These are phyloP conservation scores for Heliconius hewitsoni DNA, from an alignment of 1,140 invertebrate genomes.

Conservation along the genomic window DNA sequence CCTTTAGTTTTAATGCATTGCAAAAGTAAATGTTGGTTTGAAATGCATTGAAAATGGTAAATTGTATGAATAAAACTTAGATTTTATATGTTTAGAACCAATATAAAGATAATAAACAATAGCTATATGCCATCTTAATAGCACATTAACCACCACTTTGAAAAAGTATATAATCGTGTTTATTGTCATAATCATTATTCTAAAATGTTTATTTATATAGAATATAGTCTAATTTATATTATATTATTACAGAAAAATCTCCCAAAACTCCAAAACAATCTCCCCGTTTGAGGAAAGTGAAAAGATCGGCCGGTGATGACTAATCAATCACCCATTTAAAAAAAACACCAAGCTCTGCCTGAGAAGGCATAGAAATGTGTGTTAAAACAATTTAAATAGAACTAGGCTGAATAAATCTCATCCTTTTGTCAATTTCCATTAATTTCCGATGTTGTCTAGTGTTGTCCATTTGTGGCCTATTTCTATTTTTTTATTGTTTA, in stretches of 20 bases:
- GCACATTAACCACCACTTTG: too few species aligned
- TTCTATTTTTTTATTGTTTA: slow-evolving; percentile 64
- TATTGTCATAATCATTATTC: too few species aligned
- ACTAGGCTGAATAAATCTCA: slow-evolving; percentile 46
- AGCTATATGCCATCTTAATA: too few species aligned
- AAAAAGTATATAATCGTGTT: too few species aligned
- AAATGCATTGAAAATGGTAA: too few species aligned
- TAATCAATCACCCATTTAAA: slow-evolving; percentile 53
- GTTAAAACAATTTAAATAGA: slow-evolving; percentile 59
- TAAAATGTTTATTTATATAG: too few species aligned
- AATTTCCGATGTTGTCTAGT: neutral
- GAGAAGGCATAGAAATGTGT: slow-evolving; percentile 41
- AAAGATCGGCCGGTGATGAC: slow-evolving; percentile 85
- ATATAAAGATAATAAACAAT: too few species aligned
- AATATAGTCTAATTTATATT: slow-evolving; percentile 17
- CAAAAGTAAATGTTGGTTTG: too few species aligned
- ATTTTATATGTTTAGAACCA: too few species aligned
- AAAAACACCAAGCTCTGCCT: slow-evolving; percentile 42
- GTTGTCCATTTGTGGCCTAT: slow-evolving; percentile 33
- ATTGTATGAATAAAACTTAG: too few species aligned
- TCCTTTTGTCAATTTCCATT: neutral
- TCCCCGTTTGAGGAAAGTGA: slow-evolving; percentile 87
- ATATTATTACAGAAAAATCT: slow-evolving; percentile 83
- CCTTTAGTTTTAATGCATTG: too few species aligned
- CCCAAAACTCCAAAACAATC: slow-evolving; percentile 83